Evolutionary conservation across 2,888 invertebrate species (phyloP).

Genomic region (Drosophila crucigera): DNA sequence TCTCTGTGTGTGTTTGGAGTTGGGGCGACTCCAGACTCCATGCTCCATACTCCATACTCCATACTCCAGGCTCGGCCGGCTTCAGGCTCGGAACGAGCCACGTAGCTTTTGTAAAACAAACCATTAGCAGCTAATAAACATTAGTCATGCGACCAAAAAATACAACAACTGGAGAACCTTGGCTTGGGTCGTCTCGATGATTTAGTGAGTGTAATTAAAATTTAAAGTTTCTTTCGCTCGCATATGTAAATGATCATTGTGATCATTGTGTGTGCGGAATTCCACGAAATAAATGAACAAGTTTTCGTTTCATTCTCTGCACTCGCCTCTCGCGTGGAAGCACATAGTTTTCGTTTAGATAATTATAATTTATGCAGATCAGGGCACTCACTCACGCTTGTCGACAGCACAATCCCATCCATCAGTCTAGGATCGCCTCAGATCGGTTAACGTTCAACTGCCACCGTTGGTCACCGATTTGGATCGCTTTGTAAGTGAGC

Average conservation of each 20-base stretch:
- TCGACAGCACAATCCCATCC: constrained; percentile 68
- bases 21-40: constrained; percentile 25
- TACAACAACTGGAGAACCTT: constrained; percentile 35
- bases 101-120: constrained; percentile 85
- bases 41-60: constrained; percentile 12
- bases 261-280: constrained; percentile 63
- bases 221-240: constrained; percentile 77
- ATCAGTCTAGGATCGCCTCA: constrained; percentile 57
- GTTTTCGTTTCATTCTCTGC: constrained; percentile 51
- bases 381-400: constrained; percentile 51
- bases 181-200: constrained; percentile 63
- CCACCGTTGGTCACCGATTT: constrained; percentile 52
- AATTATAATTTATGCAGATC: constrained; percentile 81
- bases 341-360: constrained; percentile 53
- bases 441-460: constrained; percentile 33
- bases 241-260: constrained; percentile 80
- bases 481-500: constrained; percentile 66
- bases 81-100: constrained; percentile 51
- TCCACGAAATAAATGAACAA: constrained; percentile 79
- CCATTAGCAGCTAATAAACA: constrained; percentile 85
- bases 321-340: constrained; percentile 9
- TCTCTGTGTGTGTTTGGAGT: constrained; percentile 28
- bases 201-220: constrained; percentile 84
- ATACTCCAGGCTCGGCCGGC: constrained; percentile 11
- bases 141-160: constrained; percentile 82